Evolutionary conservation across 1,140 invertebrate species (phyloP), one percentile per base, ranked within the genome.

Genomic region (Popillia japonica): DNA sequence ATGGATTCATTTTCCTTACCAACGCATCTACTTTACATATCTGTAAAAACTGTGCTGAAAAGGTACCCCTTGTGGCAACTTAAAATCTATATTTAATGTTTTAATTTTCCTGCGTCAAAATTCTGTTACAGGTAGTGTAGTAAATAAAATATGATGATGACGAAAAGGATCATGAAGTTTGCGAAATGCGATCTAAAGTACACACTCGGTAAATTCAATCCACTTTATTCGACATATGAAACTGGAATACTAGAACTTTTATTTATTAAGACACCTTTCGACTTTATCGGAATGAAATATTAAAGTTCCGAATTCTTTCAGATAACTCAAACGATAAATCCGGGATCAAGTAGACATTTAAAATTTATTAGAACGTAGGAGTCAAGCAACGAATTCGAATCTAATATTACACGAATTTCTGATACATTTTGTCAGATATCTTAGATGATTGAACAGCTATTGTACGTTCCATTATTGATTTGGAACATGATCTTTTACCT

Each of bases 231-330:
- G 11, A 48, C 44, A 14, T 10, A n/a, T 48, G 7, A 48, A 48
- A 11, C 0, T 48, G 44, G 44, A 48, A 48, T 48, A 48, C 3
- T 10, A 48, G 44, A n/a, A 34, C n/a, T 48, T 48, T 48, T 48
- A 48, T 48, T 48, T 48, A 48, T n/a, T n/a, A 48, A 48, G 44
- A 48, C n/a, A n/a, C 44, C n/a, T 48, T 48, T 48, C 9, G n/a
- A 48, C 44, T 48, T 48, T 48, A 48, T 48, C 44, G n/a, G 6
- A 3, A 48, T n/a, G 44, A 48, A n/a, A 48, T 48, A 48, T 48
- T 48, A n/a, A 34, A 10, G 10, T 48, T 48, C 10, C 10, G 10
- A 6, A 48, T 48, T n/a, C n/a, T 48, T 48, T 48, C n/a, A 48
- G 44, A 48, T 48, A 48, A 48, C 44, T 48, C 44, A 48, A 7